phyloP scores from a whole-genome alignment of 2,113 vertebrate species.

The Sinosuthora webbiana region DNA sequence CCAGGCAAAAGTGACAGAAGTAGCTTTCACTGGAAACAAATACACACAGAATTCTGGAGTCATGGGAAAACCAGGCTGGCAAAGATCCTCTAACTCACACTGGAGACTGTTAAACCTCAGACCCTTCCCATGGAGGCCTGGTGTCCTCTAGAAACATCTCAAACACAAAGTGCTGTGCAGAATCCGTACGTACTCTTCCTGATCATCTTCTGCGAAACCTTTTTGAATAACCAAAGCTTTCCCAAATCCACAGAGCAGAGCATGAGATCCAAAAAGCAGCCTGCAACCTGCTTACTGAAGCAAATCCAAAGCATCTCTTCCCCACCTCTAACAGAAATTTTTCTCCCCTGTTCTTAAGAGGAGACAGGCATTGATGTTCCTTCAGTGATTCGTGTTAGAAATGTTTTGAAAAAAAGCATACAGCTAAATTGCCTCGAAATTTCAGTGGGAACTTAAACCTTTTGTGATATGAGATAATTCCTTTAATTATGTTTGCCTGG shows the following conservation, averaged over 20 bases:
- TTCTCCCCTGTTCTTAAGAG: neutral
- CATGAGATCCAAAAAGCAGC: neutral
- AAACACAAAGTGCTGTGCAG: neutral
- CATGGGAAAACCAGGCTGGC: neutral
- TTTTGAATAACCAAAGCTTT: neutral
- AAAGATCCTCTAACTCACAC: neutral
- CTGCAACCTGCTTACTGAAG: neutral
- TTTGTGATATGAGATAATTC: conserved; percentile 27
- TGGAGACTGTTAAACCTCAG: neutral
- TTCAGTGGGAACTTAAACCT: conserved; percentile 21
- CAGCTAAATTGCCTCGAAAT: conserved; percentile 9
- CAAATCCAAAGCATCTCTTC: neutral
- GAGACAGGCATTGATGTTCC: neutral
- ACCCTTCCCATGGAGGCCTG: neutral
- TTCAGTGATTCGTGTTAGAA: neutral
- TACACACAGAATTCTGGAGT: neutral
- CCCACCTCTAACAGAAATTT: neutral
- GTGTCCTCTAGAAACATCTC: neutral
- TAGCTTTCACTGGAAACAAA: neutral
- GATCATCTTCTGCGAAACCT: neutral
- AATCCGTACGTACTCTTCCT: neutral
- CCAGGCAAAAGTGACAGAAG: neutral
- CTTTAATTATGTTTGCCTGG: conserved; percentile 36
- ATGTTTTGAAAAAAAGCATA: neutral
- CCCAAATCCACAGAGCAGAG: neutral